These are phyloP conservation scores for Aldrovandia affinis DNA, from an alignment of 2,797 vertebrate genomes.

Conservation along the genomic window DNA sequence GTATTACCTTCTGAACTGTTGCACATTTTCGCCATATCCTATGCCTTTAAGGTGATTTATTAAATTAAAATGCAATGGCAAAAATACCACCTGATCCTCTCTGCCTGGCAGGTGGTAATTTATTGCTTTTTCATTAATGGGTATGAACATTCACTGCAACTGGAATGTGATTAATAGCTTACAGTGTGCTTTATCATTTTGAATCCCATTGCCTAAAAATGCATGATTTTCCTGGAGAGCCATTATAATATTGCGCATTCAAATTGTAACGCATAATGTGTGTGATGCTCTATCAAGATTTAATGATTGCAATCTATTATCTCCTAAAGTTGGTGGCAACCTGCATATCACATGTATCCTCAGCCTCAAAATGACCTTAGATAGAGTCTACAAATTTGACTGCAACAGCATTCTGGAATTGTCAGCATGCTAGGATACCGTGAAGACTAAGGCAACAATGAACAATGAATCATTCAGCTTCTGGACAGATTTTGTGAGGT, in stretches of 20 bases:
- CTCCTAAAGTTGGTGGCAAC: background rate
- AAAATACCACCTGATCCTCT: background rate
- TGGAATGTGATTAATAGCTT: background rate
- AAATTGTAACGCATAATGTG: background rate
- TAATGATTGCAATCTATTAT: background rate
- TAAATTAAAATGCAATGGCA: background rate
- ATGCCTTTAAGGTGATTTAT: conserved; percentile 20
- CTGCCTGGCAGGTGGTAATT: background rate
- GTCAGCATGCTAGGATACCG: background rate
- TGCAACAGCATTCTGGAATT: background rate
- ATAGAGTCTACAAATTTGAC: background rate
- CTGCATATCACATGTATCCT: background rate
- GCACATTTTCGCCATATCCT: conserved; percentile 4
- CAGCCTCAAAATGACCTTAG: background rate
- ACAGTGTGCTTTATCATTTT: background rate
- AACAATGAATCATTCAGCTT: background rate
- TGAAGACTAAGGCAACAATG: background rate
- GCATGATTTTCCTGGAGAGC: background rate
- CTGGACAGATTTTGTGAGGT: background rate
- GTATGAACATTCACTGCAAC: background rate
- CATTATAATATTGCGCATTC: background rate
- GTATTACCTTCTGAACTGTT: background rate
- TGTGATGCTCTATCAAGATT: too few relatives aligned
- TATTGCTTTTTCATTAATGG: background rate
- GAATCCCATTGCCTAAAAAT: background rate